Evolutionary conservation across 2,888 invertebrate species (phyloP), one percentile per base, ranked within the genome.

Genomic region (Mythimna impura): DNA sequence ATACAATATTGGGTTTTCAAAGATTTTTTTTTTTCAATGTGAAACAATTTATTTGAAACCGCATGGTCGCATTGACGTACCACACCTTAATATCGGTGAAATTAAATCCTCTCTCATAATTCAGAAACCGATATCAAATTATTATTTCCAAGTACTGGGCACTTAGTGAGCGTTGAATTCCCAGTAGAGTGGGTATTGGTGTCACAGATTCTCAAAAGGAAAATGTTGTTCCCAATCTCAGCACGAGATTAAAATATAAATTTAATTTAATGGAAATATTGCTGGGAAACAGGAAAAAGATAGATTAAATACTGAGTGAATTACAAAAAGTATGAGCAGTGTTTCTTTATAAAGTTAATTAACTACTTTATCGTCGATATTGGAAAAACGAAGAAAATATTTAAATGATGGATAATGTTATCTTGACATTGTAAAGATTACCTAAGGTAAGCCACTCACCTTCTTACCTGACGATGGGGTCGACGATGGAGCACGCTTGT

Each of bases 181-280:
- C 20, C 40, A 36, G 71, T 30, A 50, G 63, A 77, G 54, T 66
- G 40, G 64, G 66, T 77, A 72, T 66, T 77, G 66, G 36, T 57
- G 52, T 52, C 76, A 69, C 47, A 50, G n/a, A 50, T 58, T 70
- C 34, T 72, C 52, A n/a, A 25, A 58, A 20, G 47, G 20, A 55
- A 73, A 60, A 72, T n/a, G 5, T 57, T 62, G 34, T 58, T 66
- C 20, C 50, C 30, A 71, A 71, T 66, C 61, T 47, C 43, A 20
- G 36, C 2, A 14, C 62, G 12, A 50, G 62, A 72, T 71, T 63
- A 72, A 76, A 77, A 67, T 52, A 66, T 50, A 25, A 30, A 63
- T 22, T 50, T 76, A 71, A 63, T 63, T 47, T 63, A 22, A 63
- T 66, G 52, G 40, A 72, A 72, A 52, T 63, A 52, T 58, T 30